Evolutionary conservation across 2,113 vertebrate species (phyloP).

Genomic region (Cygnus buccinator): DNA sequence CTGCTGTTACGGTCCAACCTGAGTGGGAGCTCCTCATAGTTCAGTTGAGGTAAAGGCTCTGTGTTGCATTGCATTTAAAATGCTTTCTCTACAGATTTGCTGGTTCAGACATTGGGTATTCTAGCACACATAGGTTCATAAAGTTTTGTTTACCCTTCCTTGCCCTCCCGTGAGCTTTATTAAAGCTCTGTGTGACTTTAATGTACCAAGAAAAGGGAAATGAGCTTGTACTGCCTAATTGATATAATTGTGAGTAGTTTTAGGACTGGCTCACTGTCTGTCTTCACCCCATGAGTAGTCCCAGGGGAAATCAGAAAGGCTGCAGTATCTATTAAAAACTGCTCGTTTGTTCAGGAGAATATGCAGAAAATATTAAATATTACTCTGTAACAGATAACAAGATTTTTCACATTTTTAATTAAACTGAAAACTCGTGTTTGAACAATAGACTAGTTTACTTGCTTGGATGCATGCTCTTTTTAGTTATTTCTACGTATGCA

Average conservation of each 20-base stretch:
- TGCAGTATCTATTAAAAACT: background rate
- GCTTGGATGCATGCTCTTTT: background rate
- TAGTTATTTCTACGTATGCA: slow-evolving; percentile 41
- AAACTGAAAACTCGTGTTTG: background rate
- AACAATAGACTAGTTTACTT: background rate
- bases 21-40: background rate
- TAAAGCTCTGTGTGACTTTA: background rate
- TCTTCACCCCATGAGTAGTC: background rate
- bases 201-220: background rate
- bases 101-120: accelerated
- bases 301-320: background rate
- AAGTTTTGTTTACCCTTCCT: background rate
- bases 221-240: background rate
- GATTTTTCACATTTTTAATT: slow-evolving; percentile 39
- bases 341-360: background rate
- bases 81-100: background rate
- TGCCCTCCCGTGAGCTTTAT: accelerated
- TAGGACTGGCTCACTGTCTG: background rate
- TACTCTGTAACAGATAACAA: background rate
- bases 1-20: accelerated
- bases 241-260: background rate
- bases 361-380: slow-evolving; percentile 25
- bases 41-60: background rate
- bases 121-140: background rate
- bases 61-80: background rate